These are phyloP conservation scores for Oncorhynchus gorbuscha DNA, from an alignment of 2,113 vertebrate genomes.

Conservation along the genomic window DNA sequence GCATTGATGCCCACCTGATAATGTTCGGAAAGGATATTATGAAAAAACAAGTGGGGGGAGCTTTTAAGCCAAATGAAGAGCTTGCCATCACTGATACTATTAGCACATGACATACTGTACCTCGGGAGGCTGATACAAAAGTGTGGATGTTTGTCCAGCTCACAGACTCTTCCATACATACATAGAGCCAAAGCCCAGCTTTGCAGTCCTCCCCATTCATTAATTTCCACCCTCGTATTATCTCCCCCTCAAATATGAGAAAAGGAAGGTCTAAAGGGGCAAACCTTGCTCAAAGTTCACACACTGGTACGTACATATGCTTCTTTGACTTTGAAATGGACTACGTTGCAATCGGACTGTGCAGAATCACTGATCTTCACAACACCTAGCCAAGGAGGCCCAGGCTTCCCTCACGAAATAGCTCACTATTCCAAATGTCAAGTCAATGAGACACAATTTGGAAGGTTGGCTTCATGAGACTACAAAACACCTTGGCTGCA, in stretches of 20 bases:
- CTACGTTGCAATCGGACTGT: too few relatives aligned
- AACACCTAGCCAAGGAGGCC: too few relatives aligned
- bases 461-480: too few relatives aligned
- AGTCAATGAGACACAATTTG: too few relatives aligned
- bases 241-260: not conserved
- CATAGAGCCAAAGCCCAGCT: not conserved
- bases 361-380: too few relatives aligned
- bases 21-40: slow-evolving; percentile 67
- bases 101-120: slow-evolving; percentile 74
- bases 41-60: slow-evolving; percentile 61
- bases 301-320: too few relatives aligned
- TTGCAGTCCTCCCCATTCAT: not conserved
- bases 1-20: slow-evolving; percentile 51
- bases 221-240: slow-evolving; percentile 1
- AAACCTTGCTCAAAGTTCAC: too few relatives aligned
- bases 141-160: slow-evolving; percentile 73
- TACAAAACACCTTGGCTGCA: too few relatives aligned
- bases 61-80: slow-evolving; percentile 61
- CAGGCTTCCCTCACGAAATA: too few relatives aligned
- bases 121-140: slow-evolving; percentile 78
- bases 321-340: too few relatives aligned
- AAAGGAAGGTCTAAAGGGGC: too few relatives aligned
- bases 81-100: slow-evolving; percentile 66
- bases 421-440: too few relatives aligned
- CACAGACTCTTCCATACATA: slow-evolving; percentile 54